Percentiles rank a stretch among this genome's conserved stretches.
phyloP scores from a whole-genome alignment of 2,113 vertebrate genomes.

The Manacus vitellinus region DNA sequence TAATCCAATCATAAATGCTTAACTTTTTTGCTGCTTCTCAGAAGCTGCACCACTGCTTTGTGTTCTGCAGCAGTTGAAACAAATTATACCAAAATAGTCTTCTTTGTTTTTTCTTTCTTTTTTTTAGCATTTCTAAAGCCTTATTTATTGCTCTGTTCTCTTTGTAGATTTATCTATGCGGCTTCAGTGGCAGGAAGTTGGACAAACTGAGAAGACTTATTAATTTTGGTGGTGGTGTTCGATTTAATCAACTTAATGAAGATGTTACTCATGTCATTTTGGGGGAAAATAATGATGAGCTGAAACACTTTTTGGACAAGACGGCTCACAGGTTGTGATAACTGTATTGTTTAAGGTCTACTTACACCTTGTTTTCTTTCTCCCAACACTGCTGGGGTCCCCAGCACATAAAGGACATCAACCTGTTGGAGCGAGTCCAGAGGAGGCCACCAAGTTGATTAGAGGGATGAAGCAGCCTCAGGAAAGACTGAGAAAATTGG shows the following conservation, averaged over 20 bases:
- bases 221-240: slow-evolving; percentile 89
- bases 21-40: background rate
- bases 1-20: background rate
- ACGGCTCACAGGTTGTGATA: slow-evolving; percentile 83
- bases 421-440: background rate
- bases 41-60: background rate
- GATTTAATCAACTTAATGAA: slow-evolving; percentile 91
- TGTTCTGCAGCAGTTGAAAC: background rate
- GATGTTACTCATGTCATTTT: slow-evolving; percentile 93
- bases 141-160: background rate
- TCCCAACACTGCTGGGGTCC: background rate
- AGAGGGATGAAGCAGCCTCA: background rate
- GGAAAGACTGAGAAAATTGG: background rate
- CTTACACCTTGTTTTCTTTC: background rate
- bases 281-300: slow-evolving; percentile 84
- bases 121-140: background rate
- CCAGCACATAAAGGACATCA: background rate
- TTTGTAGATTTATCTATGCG: slow-evolving; percentile 89
- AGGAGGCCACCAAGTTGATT: background rate
- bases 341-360: background rate
- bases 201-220: slow-evolving; percentile 91
- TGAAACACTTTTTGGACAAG: slow-evolving; percentile 86
- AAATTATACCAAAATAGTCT: background rate
- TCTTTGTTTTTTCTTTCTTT: background rate
- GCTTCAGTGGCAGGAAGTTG: slow-evolving; percentile 86